Evolutionary conservation across 2,797 vertebrate species (phyloP).

Genomic region (Sebastes wilsoni): DNA sequence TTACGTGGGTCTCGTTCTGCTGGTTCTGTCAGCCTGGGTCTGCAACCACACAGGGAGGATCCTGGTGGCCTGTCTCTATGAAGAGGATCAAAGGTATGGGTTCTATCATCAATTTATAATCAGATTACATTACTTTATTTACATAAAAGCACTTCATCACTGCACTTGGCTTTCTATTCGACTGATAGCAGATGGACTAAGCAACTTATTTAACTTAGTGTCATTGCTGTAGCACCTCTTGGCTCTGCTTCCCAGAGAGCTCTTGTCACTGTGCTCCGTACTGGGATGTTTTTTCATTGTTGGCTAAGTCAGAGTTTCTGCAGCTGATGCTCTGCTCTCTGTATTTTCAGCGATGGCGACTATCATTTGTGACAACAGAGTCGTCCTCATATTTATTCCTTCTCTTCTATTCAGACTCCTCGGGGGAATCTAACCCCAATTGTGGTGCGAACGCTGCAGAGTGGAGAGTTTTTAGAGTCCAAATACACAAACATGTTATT

Average conservation of each 20-base stretch:
- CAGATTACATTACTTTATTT: not conserved
- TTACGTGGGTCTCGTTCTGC: slow-evolving; percentile 80
- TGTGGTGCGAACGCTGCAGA: not conserved
- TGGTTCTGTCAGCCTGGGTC: slow-evolving; percentile 79
- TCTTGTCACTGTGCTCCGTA: not conserved
- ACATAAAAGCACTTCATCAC: not conserved
- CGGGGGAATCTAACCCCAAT: not conserved
- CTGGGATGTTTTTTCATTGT: not conserved
- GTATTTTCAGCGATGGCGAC: not conserved
- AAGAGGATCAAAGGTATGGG: slow-evolving; percentile 78
- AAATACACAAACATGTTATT: not conserved
- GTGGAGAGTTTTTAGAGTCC: not conserved
- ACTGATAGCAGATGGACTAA: too few species aligned
- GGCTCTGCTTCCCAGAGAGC: not conserved
- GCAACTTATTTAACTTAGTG: not conserved
- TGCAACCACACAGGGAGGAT: slow-evolving; percentile 87
- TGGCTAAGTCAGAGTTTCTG: not conserved
- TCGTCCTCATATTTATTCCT: not conserved
- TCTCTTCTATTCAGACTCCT: not conserved
- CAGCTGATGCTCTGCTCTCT: not conserved
- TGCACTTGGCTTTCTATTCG: not conserved
- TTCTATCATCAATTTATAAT: not conserved
- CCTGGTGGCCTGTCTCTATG: slow-evolving; percentile 82
- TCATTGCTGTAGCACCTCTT: not conserved
- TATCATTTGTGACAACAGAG: not conserved